Conservation (phyloP, 1,140 invertebrate species). For the Drosophila funebris region DNA sequence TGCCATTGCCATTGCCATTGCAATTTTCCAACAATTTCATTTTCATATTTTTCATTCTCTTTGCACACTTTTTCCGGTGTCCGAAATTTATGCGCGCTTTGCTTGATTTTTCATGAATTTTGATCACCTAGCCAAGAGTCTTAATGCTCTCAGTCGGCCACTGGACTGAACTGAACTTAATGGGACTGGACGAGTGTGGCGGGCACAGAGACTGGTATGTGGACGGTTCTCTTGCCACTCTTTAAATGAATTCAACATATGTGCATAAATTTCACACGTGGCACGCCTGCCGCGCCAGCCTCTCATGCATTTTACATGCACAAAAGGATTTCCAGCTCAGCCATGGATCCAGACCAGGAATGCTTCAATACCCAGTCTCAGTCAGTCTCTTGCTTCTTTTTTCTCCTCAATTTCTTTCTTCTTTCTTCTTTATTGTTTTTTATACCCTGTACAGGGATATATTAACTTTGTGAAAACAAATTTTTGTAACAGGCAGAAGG, state of each 20-base stretch:
- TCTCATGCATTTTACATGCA: slow-evolving; percentile 75
- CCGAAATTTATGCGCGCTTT: slow-evolving; percentile 32
- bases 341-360: slow-evolving; percentile 4
- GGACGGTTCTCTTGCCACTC: neutral
- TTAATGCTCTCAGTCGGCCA: slow-evolving; percentile 7
- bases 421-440: slow-evolving; percentile 1
- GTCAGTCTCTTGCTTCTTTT: neutral
- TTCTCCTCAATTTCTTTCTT: neutral
- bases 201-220: neutral
- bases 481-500: no score
- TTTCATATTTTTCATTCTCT: slow-evolving; percentile 41
- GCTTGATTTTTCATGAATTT: slow-evolving; percentile 53
- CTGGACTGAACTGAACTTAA: slow-evolving; percentile 5
- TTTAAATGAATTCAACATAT: slow-evolving; percentile 73
- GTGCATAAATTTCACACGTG: slow-evolving; percentile 80
- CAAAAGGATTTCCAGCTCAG: slow-evolving; percentile 64
- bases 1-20: slow-evolving; percentile 29
- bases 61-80: slow-evolving; percentile 17
- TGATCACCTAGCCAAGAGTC: slow-evolving; percentile 37
- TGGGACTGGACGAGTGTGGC: neutral
- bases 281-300: slow-evolving; percentile 36
- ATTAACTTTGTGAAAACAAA: no score
- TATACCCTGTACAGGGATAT: no score
- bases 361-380: slow-evolving; percentile 9
- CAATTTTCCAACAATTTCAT: slow-evolving; percentile 56